These are phyloP conservation scores for Halotydeus destructor DNA, from an alignment of 1,140 invertebrate genomes.

Conservation along the genomic window DNA sequence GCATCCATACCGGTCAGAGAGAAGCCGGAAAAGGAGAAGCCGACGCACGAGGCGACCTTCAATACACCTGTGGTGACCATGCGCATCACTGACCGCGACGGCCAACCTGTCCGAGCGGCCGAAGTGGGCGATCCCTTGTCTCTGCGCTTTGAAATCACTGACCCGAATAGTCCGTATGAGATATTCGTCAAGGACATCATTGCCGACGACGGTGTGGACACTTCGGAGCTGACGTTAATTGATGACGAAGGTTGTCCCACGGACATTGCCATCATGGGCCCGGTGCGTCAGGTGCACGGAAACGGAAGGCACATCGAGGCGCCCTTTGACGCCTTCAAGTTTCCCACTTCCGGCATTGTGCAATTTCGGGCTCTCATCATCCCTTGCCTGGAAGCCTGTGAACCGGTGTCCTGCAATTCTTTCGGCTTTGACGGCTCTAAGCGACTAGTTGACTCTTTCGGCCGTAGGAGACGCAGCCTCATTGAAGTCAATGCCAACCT, in stretches of 20 bases:
- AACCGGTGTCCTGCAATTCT: slow-evolving; percentile 34
- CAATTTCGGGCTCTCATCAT: slow-evolving; percentile 78
- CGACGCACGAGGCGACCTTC: slow-evolving; percentile 37
- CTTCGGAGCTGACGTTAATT: slow-evolving; percentile 58
- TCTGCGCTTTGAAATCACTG: slow-evolving; percentile 71
- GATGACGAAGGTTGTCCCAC: slow-evolving; percentile 61
- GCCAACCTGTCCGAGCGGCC: slow-evolving; percentile 28
- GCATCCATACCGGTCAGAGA: no score
- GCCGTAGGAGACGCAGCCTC: background rate
- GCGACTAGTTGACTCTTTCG: slow-evolving; percentile 2
- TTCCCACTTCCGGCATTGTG: slow-evolving; percentile 78
- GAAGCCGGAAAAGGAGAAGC: no score
- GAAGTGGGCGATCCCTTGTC: slow-evolving; percentile 42
- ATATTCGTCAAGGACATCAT: slow-evolving; percentile 80
- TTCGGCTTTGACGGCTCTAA: background rate
- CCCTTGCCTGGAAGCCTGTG: slow-evolving; percentile 70
- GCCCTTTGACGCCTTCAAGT: slow-evolving; percentile 84
- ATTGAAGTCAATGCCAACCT: no score
- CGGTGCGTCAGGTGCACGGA: slow-evolving; percentile 26
- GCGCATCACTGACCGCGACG: slow-evolving; percentile 45
- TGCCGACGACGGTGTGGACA: slow-evolving; percentile 75
- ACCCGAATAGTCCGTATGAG: slow-evolving; percentile 58
- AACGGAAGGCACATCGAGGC: slow-evolving; percentile 51
- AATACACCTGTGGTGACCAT: slow-evolving; percentile 81
- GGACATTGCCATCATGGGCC: slow-evolving; percentile 77